phyloP scores from a whole-genome alignment of 2,888 invertebrate genomes.

The Spisula subtruncata region DNA sequence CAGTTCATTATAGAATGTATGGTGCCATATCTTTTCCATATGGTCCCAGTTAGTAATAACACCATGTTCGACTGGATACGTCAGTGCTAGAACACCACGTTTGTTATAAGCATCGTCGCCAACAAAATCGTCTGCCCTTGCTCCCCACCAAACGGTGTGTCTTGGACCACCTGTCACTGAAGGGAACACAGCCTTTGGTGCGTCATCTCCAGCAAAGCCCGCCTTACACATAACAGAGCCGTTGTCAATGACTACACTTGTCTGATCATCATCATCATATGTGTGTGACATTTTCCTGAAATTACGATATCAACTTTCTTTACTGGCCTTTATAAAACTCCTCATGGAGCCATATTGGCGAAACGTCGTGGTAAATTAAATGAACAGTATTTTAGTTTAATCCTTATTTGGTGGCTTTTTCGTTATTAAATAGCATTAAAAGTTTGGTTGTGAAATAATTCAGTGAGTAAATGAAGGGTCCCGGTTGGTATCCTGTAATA shows the following conservation, averaged over 20 bases:
- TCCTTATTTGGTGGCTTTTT: no score
- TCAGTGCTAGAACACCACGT: slow-evolving; percentile 78
- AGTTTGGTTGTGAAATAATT: no score
- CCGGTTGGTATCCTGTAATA: no score
- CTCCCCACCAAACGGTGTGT: slow-evolving; percentile 65
- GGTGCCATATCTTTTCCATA: slow-evolving; percentile 62
- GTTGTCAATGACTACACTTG: background rate
- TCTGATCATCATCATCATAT: background rate
- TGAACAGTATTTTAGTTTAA: no score
- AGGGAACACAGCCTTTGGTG: background rate
- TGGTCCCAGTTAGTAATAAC: slow-evolving; percentile 86
- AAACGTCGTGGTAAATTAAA: no score
- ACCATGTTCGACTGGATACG: slow-evolving; percentile 83
- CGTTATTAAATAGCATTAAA: no score
- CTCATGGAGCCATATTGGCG: no score
- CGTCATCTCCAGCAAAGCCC: slow-evolving; percentile 5
- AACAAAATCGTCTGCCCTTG: background rate
- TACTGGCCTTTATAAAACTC: no score
- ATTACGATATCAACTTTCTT: no score
- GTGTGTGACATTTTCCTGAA: background rate
- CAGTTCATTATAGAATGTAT: slow-evolving; percentile 86
- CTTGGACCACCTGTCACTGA: background rate
- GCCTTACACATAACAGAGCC: background rate
- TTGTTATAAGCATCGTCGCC: background rate
- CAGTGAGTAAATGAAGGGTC: no score